These are phyloP conservation scores for Mesochorus sp. DNA, from an alignment of 2,888 invertebrate genomes.

Conservation along the genomic window DNA sequence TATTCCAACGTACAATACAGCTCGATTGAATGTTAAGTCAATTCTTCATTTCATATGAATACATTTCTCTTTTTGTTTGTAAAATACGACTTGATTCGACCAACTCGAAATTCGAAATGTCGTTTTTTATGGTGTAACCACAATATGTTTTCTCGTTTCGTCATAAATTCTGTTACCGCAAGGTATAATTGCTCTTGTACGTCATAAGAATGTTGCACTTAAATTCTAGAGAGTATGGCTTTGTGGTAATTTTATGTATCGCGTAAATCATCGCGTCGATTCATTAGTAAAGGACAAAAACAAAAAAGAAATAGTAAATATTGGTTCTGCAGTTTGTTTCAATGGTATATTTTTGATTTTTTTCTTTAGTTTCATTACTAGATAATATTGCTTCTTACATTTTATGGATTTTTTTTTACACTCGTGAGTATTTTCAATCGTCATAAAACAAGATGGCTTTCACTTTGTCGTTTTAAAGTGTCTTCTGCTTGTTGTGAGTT, in stretches of 20 bases:
- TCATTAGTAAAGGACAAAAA: background rate
- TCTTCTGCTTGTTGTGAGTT: slow-evolving; percentile 40
- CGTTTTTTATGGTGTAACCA: no score
- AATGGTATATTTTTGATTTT: slow-evolving; percentile 5
- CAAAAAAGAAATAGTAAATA: slow-evolving; percentile 4
- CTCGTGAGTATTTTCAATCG: slow-evolving; percentile 15
- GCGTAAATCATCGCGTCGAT: slow-evolving; percentile 11
- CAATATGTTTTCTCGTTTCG: background rate
- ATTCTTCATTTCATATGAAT: background rate
- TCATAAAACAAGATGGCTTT: slow-evolving; percentile 27
- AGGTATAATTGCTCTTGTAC: background rate
- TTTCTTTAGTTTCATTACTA: background rate
- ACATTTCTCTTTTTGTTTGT: no score
- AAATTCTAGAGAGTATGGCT: background rate
- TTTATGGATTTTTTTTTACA: background rate
- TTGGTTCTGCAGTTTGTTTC: slow-evolving; percentile 11
- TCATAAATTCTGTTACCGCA: background rate
- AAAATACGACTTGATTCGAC: no score
- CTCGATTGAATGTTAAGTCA: background rate
- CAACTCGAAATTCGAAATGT: no score
- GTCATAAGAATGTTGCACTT: no score
- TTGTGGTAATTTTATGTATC: slow-evolving; percentile 6
- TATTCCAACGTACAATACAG: background rate
- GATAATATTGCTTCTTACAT: background rate
- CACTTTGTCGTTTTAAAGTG: slow-evolving; percentile 43